Conservation (phyloP, 92 coral and sea anemone genomes). For the Chrysogorgia sp. region DNA sequence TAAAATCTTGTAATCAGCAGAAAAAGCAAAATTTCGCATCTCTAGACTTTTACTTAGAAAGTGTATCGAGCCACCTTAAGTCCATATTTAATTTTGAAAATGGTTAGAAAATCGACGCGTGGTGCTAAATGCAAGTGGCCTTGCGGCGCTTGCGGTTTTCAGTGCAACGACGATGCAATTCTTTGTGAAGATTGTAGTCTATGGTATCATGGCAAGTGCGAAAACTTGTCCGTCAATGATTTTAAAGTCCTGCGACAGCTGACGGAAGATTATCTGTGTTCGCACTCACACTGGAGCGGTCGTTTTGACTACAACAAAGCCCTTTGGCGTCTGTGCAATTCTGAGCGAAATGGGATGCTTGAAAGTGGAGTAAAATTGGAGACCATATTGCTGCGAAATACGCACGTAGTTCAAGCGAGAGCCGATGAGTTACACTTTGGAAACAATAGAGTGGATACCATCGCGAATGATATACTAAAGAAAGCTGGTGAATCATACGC, state of each 20-base stretch:
- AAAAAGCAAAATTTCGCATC: no score
- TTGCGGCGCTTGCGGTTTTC: conserved; percentile 21
- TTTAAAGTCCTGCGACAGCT: not conserved
- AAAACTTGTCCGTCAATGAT: not conserved
- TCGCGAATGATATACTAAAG: conserved; percentile 1
- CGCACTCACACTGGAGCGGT: conserved; percentile 24
- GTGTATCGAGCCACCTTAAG: no score
- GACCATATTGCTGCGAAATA: conserved; percentile 3
- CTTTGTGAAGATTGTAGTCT: not conserved
- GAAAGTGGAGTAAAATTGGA: conserved; percentile 20
- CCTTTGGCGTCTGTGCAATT: not conserved
- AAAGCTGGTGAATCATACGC: not conserved
- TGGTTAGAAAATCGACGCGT: conserved; percentile 22
- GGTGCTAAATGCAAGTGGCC: conserved; percentile 4
- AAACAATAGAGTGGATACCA: not conserved
- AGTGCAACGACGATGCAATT: conserved; percentile 14
- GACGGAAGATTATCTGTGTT: conserved; percentile 22
- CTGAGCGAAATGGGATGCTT: not conserved
- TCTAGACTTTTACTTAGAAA: no score
- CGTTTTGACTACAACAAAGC: not conserved
- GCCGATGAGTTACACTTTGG: conserved; percentile 20
- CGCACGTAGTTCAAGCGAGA: not conserved
- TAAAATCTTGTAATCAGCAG: no score
- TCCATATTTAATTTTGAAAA: not conserved
- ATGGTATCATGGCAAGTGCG: conserved; percentile 15